phyloP scores from a whole-genome alignment of 2,888 invertebrate species.

The Geotrupes spiniger region DNA sequence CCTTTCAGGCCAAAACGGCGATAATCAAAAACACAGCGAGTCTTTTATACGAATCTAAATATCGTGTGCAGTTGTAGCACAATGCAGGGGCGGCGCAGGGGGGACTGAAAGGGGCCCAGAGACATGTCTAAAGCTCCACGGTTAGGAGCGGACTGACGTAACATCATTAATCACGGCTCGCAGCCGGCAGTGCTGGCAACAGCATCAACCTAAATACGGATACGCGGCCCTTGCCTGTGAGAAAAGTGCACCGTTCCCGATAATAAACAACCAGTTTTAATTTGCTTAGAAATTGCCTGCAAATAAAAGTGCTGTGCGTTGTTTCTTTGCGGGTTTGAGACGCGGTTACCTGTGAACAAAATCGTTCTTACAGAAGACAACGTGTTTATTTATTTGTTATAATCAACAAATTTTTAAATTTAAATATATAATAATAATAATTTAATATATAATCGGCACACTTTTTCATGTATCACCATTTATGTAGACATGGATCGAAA shows the following conservation, averaged over 20 bases:
- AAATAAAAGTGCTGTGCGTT: neutral
- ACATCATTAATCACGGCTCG: slow-evolving; percentile 51
- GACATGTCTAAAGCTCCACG: slow-evolving; percentile 51
- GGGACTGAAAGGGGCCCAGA: slow-evolving; percentile 44
- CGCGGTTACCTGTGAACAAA: too few species aligned
- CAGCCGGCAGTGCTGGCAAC: slow-evolving; percentile 49
- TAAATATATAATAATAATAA: too few species aligned
- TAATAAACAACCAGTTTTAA: slow-evolving; percentile 47
- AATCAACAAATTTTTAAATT: too few species aligned
- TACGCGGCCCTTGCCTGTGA: slow-evolving; percentile 43
- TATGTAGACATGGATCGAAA: too few species aligned
- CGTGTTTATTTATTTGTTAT: too few species aligned
- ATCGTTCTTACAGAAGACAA: too few species aligned
- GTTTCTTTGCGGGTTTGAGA: too few species aligned
- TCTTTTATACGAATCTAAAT: slow-evolving; percentile 49
- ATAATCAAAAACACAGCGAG: slow-evolving; percentile 49
- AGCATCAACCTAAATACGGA: slow-evolving; percentile 49
- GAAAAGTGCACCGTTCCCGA: slow-evolving; percentile 47
- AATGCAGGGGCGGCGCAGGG: slow-evolving; percentile 34
- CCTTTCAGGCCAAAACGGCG: slow-evolving; percentile 49
- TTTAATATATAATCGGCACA: too few species aligned
- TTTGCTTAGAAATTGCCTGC: slow-evolving; percentile 35
- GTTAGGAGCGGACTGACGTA: slow-evolving; percentile 49
- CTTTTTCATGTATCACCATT: too few species aligned
- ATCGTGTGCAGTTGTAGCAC: slow-evolving; percentile 46